Conservation (phyloP, 1,140 invertebrate species). For the Coelopa frigida region DNA sequence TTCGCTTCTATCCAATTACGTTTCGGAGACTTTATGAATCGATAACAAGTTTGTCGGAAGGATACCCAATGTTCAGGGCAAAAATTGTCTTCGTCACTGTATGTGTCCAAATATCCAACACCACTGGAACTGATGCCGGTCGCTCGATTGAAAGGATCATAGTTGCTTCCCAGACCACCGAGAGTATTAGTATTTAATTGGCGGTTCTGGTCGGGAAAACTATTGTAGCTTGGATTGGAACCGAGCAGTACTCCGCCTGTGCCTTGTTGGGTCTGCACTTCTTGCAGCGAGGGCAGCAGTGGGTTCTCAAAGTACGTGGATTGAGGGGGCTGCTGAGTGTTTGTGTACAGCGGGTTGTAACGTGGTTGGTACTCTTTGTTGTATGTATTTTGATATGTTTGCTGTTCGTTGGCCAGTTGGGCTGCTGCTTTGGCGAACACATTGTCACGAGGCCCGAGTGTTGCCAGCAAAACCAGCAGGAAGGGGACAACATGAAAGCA, state of each 20-base stretch:
- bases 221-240: conserved; percentile 14
- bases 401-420: conserved; percentile 22
- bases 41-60: conserved; percentile 71
- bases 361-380: conserved; percentile 36
- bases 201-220: conserved; percentile 17
- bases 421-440: conserved; percentile 11
- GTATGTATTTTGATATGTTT: conserved; percentile 30
- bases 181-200: conserved; percentile 12
- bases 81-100: conserved; percentile 33
- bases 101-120: conserved; percentile 25
- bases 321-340: conserved; percentile 16
- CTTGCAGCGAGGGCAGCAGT: conserved; percentile 21
- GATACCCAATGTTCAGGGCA: conserved; percentile 78
- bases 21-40: conserved; percentile 78
- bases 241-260: conserved; percentile 3
- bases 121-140: conserved; percentile 5
- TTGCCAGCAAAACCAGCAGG: no score
- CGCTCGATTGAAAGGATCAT: conserved; percentile 34
- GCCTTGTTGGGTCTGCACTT: conserved; percentile 10
- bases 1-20: conserved; percentile 68
- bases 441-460: no score
- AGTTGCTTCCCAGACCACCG: conserved; percentile 15
- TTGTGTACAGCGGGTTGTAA: conserved; percentile 32
- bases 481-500: no score
- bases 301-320: conserved; percentile 26